Evolutionary conservation across 2,888 invertebrate species (phyloP).

Genomic region (Hypercompe scribonia): DNA sequence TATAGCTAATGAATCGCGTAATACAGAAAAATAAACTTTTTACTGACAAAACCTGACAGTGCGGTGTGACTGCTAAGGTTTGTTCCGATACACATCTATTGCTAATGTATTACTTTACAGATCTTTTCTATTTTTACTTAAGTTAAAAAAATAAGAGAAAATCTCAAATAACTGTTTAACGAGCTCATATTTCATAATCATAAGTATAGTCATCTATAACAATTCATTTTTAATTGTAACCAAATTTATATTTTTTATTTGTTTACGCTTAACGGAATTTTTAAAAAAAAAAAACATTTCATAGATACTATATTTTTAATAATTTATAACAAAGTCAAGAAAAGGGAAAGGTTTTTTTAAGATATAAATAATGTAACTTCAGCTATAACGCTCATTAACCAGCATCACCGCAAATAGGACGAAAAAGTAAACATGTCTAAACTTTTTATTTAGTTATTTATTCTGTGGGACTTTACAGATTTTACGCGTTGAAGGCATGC

Average conservation of each 20-base stretch:
- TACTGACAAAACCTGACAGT: background rate
- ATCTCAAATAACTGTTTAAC: no score
- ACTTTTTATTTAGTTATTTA: background rate
- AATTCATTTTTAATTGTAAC: background rate
- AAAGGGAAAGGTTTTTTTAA: background rate
- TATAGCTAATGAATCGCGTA: background rate
- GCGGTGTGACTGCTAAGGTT: background rate
- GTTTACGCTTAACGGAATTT: no score
- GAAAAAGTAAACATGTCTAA: background rate
- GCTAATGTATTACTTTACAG: no score
- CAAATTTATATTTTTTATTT: no score
- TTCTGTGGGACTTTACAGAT: background rate
- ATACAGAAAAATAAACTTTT: no score
- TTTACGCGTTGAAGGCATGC: background rate
- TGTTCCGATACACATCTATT: background rate
- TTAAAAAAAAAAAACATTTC: no score
- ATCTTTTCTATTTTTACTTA: no score
- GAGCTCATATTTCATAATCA: no score
- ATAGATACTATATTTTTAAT: background rate
- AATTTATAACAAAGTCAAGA: no score
- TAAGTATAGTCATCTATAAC: no score
- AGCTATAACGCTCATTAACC: background rate
- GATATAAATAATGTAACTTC: background rate
- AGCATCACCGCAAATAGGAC: background rate
- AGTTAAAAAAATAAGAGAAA: no score